Evolutionary conservation across 2,797 vertebrate species (phyloP), one percentile per base, ranked within the genome.

Genomic region (Malacoctenus gilli): DNA sequence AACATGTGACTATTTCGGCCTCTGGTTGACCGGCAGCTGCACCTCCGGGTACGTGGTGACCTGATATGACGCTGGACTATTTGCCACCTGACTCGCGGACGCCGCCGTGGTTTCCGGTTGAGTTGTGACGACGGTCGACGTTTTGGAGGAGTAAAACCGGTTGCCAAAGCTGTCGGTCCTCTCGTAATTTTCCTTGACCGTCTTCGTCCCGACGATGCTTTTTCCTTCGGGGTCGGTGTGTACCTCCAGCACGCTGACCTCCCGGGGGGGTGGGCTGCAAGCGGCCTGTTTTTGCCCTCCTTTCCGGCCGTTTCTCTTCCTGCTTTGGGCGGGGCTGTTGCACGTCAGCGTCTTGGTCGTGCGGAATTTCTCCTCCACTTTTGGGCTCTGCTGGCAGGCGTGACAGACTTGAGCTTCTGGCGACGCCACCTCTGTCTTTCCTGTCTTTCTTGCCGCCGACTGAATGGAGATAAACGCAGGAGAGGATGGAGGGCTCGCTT

Each of bases 401-500:
- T 66, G 56, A 30, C 82, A 78, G 59, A 65, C 42, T n/a, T 56
- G n/a, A 8, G 32, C 46, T 38, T 72, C 64, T 1, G 55, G 42
- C 6, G 66, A 46, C 9, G 4, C n/a, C 6, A 18, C 74, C 38
- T 87, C 65, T 8, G 79, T 61, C 31, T 92, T 89, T 2, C 77
- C 57, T 0, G 69, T 77, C 71, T 93, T 95, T 74, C 92, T 93
- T 15, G 92, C 90, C 43, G 93, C 92, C 1, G 94, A 96, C 44
- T 96, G 92, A 2, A 95, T 94, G 37, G 94, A 90, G 80, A 96
- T 97, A 53, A 94, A 97, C 5, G 91, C 92, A 11, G 95, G 95
- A 10, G 94, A 95, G 4, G 93, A 92, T 18, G 88, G 89, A 50
- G 94, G 92, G 47, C 84, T 88, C 19, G 73, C 72, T 1, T 57